phyloP scores from a whole-genome alignment of 2,797 vertebrate genomes.

The Hippocampus kuda region DNA sequence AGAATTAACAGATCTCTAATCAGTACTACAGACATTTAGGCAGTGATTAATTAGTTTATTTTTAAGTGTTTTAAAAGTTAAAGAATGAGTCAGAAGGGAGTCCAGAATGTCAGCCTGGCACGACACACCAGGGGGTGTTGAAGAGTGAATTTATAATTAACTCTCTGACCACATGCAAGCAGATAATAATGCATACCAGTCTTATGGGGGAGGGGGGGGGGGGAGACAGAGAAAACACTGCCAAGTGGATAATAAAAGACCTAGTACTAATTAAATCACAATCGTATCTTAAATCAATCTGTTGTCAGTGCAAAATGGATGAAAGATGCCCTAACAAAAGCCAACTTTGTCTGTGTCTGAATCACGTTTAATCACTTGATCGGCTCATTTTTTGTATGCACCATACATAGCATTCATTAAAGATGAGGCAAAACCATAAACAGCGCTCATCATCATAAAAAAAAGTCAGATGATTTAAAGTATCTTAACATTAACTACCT shows the following conservation, averaged over 20 bases:
- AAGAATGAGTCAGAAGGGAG: neutral
- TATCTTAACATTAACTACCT: conserved; percentile 24
- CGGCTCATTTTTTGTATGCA: conserved; percentile 49
- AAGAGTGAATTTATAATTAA: conserved; percentile 5
- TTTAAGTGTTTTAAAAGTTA: conserved; percentile 19
- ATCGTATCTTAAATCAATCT: conserved; percentile 60
- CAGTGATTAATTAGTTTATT: conserved; percentile 1
- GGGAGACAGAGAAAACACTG: conserved; percentile 17
- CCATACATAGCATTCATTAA: conserved; percentile 39
- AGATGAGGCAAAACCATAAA: conserved; percentile 20
- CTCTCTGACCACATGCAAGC: conserved; percentile 5
- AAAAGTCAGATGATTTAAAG: conserved; percentile 15
- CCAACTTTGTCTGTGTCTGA: conserved; percentile 26
- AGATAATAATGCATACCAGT: conserved; percentile 8
- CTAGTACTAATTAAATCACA: conserved; percentile 51
- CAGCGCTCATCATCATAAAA: conserved; percentile 28
- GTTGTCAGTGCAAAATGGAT: conserved; percentile 46
- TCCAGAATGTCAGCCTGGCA: conserved; percentile 1
- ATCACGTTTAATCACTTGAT: conserved; percentile 53
- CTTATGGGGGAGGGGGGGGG: neutral
- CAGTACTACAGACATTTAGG: conserved; percentile 8
- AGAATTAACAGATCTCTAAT: conserved; percentile 30
- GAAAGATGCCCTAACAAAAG: conserved; percentile 52
- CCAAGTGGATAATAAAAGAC: conserved; percentile 49
- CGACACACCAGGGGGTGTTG: neutral